phyloP scores from a whole-genome alignment of 2,888 invertebrate genomes.

The Drosophila limbata region DNA sequence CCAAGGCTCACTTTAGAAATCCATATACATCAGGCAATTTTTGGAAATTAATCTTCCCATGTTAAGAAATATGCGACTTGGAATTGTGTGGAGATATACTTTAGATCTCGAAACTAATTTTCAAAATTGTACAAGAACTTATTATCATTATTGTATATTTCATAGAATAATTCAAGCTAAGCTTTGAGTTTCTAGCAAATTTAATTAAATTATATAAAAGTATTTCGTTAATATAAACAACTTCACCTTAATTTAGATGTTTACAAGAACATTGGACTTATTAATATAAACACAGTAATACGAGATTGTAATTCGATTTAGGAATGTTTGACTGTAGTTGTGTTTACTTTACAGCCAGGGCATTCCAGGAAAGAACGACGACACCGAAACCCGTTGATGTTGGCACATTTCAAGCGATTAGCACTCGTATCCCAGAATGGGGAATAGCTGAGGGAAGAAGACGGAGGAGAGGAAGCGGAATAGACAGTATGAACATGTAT shows the following conservation, averaged over 20 bases:
- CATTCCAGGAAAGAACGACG: slow-evolving; percentile 55
- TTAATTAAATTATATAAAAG: not conserved
- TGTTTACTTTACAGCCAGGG: slow-evolving; percentile 40
- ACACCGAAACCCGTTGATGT: slow-evolving; percentile 59
- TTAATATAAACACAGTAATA: slow-evolving; percentile 1
- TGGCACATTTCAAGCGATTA: slow-evolving; percentile 54
- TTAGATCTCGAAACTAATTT: not conserved
- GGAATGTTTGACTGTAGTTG: slow-evolving; percentile 16
- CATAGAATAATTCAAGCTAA: no score
- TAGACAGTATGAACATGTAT: slow-evolving; percentile 21
- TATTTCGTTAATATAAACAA: not conserved
- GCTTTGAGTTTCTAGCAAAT: not conserved
- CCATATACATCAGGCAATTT: not conserved
- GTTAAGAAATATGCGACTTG: not conserved
- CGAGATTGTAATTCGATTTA: not conserved
- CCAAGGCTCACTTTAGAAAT: not conserved
- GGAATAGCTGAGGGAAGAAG: not conserved
- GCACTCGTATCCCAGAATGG: slow-evolving; percentile 4
- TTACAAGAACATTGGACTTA: not conserved
- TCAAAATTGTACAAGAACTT: not conserved
- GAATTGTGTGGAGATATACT: not conserved
- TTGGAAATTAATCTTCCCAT: not conserved
- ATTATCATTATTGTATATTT: not conserved
- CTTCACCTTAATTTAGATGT: not conserved
- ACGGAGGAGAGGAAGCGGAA: not conserved